Evolutionary conservation across 2,113 vertebrate species (phyloP).

Genomic region (Sterna hirundo): DNA sequence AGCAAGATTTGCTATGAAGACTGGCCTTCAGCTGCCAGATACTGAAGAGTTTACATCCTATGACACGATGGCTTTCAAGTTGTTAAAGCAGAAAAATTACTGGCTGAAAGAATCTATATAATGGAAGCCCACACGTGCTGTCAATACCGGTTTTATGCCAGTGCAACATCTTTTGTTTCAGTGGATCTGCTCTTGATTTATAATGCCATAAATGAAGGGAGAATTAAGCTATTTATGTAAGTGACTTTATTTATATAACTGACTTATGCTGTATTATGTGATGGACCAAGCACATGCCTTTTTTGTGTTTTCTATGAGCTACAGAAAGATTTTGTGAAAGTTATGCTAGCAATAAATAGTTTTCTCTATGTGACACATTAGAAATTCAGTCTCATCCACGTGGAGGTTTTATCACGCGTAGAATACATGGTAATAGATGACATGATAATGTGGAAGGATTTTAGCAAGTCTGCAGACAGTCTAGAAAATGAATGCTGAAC

Average conservation of each 20-base stretch:
- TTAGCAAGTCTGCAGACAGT: constrained; percentile 26
- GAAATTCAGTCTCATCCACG: not conserved
- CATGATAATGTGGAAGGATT: not conserved
- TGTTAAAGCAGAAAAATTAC: not conserved
- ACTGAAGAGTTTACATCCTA: not conserved
- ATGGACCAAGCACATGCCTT: not conserved
- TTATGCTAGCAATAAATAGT: not conserved
- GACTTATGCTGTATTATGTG: constrained; percentile 36
- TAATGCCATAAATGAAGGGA: constrained; percentile 49
- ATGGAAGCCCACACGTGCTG: not conserved
- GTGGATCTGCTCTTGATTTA: constrained; percentile 44
- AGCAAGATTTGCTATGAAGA: not conserved
- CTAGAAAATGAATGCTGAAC: constrained; percentile 23
- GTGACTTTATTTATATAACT: constrained; percentile 64
- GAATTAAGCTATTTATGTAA: constrained; percentile 69
- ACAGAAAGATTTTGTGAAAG: not conserved
- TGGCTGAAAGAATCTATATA: not conserved
- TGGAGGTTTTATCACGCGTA: not conserved
- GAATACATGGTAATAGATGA: not conserved
- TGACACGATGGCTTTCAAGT: not conserved
- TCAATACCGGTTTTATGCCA: not conserved
- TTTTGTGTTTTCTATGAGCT: not conserved
- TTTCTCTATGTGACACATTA: not conserved
- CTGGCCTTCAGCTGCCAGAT: not conserved
- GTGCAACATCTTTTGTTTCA: constrained; percentile 29